Evolutionary conservation across 2,113 vertebrate species (phyloP), one percentile per base, ranked within the genome.

Genomic region (Arvicanthis niloticus): DNA sequence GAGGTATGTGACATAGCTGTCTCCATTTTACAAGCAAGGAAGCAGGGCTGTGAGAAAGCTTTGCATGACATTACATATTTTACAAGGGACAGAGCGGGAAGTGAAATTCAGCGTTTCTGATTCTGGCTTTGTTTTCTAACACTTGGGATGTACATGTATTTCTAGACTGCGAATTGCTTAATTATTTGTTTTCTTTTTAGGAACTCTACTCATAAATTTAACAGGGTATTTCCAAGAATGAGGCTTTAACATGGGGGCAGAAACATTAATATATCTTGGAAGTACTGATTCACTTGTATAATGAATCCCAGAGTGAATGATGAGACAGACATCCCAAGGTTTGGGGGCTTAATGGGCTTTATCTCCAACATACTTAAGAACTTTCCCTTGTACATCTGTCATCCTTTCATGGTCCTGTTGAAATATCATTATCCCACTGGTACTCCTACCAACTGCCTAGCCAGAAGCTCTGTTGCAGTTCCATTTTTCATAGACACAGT

Each of bases 271-370:
- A 45, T 29, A 84, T 95, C 91, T 92, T 97, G 82, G 89, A 97
- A 94, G 86, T 45, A 88, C 48, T 88, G 93, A 97, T 75, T 89
- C 96, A 89, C 96, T 96, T 97, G 86, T 94, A 42, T 97, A 97
- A 97, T 89, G 97, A 97, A 96, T 96, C 7, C 22, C 53, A 95
- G 90, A 70, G 76, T 96, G 95, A 98, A 51, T 92, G 95, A 97
- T 95, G 94, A 96, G 96, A 92, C 89, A 90, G 92, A 89, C 89
- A 95, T 88, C 95, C 93, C 22, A 48, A 96, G 86, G 95, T 88
- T 94, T 95, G 86, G 90, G 91, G 89, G 40, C 92, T 95, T 97
- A 97, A 97, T 95, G 87, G 94, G 68, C 45, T 98, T 97, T 95
- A 91, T 97, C 94, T 93, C 73, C 89, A 95, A 93, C 40, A 70